Base-by-base conservation (phyloP, 2,113 vertebrate genomes). In the Peucedramus taeniatus region DNA sequence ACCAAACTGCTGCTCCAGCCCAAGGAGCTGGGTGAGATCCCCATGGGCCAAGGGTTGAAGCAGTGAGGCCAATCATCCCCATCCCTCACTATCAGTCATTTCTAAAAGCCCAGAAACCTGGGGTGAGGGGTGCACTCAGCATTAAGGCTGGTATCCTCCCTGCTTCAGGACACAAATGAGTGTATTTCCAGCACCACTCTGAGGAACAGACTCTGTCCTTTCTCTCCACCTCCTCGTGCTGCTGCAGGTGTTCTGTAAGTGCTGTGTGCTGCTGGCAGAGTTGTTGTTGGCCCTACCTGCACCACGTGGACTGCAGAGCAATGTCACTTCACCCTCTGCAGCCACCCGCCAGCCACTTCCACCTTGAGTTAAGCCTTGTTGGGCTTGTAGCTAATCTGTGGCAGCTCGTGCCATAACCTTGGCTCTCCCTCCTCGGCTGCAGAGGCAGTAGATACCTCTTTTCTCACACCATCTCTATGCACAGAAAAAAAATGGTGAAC, bases 301-400 rank as follows among this genome's bases (percentile, higher is more conserved):
- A 35, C 15, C 37, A 21, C 45, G 22, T 4, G 17, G 37, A 40
- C 24, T 49, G 40, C n/a, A 31, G 40, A 56, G 7, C 60, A 75
- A 78, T 89, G 56, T 72, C 78, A 63, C 22, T 40, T 72, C 31
- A 35, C 42, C 39, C 20, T 78, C 81, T 89, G 65, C 56, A 56
- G 65, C 87, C 35, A 42, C 15, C 7, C 33, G 45, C 33, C 39
- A 63, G 70, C 22, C 35, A n/a, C 53, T 54, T 70, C 61, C 9
- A 65, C 30, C 30, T 64, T 31, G 20, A 1, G 2, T 35, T 87
- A 91, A 91, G 65, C 57, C 14, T 47, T 49, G 51, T 22, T 65
- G 21, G 74, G 57, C 83, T 87, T 82, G 81, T 33, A 72, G 83
- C 66, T 95, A 57, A 90, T 89, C 93, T 89, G 87, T 59, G 63